Evolutionary conservation across 2,113 vertebrate species (phyloP).

Genomic region (Crotalus tigris): DNA sequence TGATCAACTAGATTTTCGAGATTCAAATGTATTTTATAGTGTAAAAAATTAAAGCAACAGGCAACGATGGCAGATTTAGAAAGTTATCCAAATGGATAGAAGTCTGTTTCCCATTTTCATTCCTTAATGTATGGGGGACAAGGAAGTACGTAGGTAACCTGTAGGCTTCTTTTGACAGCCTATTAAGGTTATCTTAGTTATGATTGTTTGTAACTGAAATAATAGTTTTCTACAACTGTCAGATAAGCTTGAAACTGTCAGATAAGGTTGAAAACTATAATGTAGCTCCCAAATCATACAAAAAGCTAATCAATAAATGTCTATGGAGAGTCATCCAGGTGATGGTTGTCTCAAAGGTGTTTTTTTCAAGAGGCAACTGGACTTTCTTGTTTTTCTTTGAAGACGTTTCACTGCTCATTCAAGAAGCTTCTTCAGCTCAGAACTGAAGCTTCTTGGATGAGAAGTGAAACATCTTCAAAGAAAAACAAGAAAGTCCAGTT

Average conservation of each 20-base stretch:
- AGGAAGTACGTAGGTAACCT: background rate
- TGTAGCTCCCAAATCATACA: background rate
- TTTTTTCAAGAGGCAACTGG: too few species aligned
- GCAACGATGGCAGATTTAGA: background rate
- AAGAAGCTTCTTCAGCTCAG: too few species aligned
- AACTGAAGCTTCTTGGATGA: too few species aligned
- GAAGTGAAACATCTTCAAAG: too few species aligned
- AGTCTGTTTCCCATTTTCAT: background rate
- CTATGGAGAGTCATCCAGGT: too few species aligned
- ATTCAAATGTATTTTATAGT: background rate
- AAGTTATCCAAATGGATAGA: background rate
- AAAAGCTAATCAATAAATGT: background rate
- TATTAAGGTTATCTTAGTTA: background rate
- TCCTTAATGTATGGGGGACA: background rate
- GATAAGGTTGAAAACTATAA: background rate
- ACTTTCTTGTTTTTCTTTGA: too few species aligned
- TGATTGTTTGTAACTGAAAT: background rate
- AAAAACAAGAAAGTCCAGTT: too few species aligned
- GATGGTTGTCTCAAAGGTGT: too few species aligned
- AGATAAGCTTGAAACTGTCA: background rate
- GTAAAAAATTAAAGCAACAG: background rate
- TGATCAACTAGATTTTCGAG: background rate
- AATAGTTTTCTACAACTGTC: background rate
- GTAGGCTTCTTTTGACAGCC: background rate
- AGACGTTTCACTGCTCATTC: too few species aligned